phyloP scores from a whole-genome alignment of 2,113 vertebrate genomes.

The Anolis sagrei region DNA sequence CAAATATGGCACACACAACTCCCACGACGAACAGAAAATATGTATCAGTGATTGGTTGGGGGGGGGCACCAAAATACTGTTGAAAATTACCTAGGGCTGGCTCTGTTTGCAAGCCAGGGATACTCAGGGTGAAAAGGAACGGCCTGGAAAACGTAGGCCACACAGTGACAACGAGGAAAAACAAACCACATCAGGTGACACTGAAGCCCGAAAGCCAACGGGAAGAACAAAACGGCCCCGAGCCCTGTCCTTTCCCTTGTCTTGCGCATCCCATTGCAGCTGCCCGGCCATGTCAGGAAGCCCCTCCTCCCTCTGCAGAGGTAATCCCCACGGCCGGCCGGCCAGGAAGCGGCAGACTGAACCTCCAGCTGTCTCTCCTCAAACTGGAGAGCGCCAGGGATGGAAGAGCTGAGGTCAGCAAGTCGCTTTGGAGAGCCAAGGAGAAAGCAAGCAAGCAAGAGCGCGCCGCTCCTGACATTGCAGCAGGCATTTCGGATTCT shows the following conservation, averaged over 20 bases:
- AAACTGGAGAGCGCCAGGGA: rapidly evolving
- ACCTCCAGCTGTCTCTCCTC: conserved; percentile 40
- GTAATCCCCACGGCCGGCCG: conserved; percentile 50
- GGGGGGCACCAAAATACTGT: no score
- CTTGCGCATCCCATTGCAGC: no score
- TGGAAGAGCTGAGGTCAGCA: neutral
- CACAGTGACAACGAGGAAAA: neutral
- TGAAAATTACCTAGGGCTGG: no score
- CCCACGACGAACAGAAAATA: no score
- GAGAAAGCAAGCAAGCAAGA: neutral
- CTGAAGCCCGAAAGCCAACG: neutral
- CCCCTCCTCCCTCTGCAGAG: conserved; percentile 39
- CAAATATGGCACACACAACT: no score
- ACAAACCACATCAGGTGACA: neutral
- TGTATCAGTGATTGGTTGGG: no score
- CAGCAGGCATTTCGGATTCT: conserved; percentile 27
- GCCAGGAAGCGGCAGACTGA: conserved; percentile 25
- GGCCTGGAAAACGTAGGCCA: neutral
- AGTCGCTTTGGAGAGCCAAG: neutral
- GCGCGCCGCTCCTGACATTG: neutral
- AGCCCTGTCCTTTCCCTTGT: neutral
- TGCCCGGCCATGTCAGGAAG: conserved; percentile 27
- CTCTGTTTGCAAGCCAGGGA: no score
- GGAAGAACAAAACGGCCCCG: neutral
- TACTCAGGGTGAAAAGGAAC: neutral